Conservation (phyloP, 92 coral and sea anemone genomes). For the Epizoanthus rinbou region DNA sequence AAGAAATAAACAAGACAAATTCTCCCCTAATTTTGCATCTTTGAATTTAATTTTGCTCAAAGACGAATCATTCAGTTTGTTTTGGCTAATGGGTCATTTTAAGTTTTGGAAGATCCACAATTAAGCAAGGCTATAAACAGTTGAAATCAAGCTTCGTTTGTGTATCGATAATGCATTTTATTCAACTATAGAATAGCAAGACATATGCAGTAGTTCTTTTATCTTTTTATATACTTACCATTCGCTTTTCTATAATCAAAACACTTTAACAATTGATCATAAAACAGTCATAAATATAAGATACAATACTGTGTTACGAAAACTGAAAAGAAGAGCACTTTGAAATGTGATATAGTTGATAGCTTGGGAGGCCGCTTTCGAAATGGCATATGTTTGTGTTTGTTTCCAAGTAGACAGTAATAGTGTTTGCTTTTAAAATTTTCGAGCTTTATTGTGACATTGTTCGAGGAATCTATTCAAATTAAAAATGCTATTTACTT, state of each 20-base stretch:
- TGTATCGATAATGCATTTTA: neutral
- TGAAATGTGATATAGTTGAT: no score
- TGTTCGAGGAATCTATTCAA: no score
- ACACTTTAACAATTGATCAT: constrained; percentile 14
- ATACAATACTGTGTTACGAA: neutral
- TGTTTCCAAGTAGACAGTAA: no score
- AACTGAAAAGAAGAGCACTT: no score
- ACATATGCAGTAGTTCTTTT: neutral
- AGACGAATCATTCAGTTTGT: neutral
- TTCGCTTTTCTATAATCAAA: neutral
- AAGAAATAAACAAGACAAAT: neutral
- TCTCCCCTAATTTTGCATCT: neutral
- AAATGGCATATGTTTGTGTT: no score
- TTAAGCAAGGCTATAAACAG: neutral
- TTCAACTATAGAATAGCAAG: neutral
- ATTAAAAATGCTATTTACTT: no score
- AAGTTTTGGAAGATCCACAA: neutral
- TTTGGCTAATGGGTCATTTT: neutral
- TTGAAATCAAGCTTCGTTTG: neutral
- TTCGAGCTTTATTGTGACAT: no score
- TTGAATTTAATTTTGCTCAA: neutral
- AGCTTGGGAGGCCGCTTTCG: no score
- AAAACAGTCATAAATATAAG: neutral
- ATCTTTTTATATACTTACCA: neutral
- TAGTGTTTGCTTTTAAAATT: no score